Base-by-base conservation (phyloP, 2,888 invertebrate genomes). In the Netelia fuscicornis region DNA sequence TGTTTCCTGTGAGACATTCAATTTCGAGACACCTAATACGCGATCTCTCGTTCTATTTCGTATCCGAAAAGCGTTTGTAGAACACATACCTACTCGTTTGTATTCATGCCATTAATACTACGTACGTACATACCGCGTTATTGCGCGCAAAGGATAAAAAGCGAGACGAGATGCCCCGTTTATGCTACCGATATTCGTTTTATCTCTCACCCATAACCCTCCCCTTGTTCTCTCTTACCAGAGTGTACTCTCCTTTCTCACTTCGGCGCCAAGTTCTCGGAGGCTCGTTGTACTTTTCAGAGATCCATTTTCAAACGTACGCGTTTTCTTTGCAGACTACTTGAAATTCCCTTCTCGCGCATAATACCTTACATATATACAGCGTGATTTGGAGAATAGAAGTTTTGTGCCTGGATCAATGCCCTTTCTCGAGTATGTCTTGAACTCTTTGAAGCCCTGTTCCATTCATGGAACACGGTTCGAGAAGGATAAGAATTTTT, bases 351-450 rank as follows among this genome's bases (percentile, higher is more conserved):
- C 52, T 64, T 76, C 65, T 65, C 3, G 56, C 44, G 48, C 42
- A 54, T 56, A 60, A 72, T 67, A 68, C 60, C 64, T 76, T 76
- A 48, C 20, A 9, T 70, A 70, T 62, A 62, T 52, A 78, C 48
- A 54, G 67, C 30, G 67, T 58, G 82, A 78, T 83, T 78, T 67
- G 65, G 17, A 74, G 72, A 83, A 83, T 72, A 62, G 62, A 60
- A 52, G 54, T 78, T 83, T 83, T 82, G 77, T 67, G 67, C 68
- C 37, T 30, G 56, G 58, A 20, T 71, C 62, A 20, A 77, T 56
- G 56, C 67, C 37, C 68, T 48, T 62, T 25, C 56, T 80, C 37
- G 65, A 72, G 79, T 70, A 70, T 65, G 54, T 72, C 42, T 78
- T 78, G 52, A 54, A 10, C 62, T 30, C 70, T 54, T 70, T 37